Base-by-base conservation (phyloP, 1,140 invertebrate genomes). In the Pemphigus obesinymphae region DNA sequence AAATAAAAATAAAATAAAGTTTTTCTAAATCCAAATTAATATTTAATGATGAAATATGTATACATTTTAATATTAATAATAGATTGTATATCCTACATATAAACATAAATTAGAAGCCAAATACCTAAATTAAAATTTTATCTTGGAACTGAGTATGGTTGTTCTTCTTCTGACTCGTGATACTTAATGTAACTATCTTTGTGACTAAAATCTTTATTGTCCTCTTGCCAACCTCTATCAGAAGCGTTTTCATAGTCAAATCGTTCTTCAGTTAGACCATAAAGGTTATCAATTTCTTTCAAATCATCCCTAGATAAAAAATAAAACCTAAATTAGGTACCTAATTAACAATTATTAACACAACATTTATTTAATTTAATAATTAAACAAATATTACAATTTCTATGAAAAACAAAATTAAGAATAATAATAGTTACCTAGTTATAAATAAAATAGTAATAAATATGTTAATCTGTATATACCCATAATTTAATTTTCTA, bases 231-330 rank as follows among this genome's bases (percentile, higher is more conserved):
- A 48, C 95, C 94, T 88, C 94, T 89, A 2, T 91, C 88, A 23
- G 92, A 92, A 82, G 93, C 92, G 85, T 93, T 90, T 1, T 91
- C 88, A 85, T 96, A 96, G 85, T 94, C 89, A 86, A 95, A 96
- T 40, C 82, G 15, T 73, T 88, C 88, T 17, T 90, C 85, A 5
- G 89, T 88, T 87, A 92, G 90, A 66, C 94, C 94, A 88, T 91
- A 95, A 1, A 94, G 82, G 86, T 92, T 87, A 84, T 89, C 89
- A 63, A 89, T 87, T 85, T 89, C 89, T 61, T 93, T 91, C 66
- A 95, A 89, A 82, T 93, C 89, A 50, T 95, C 93, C 85, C 95
- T 87, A 84, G 43, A 85, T n/a, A n/a, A 84, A 81, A 83, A 53
- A 83, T 82, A 82, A 84, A n/a, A n/a, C n/a, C n/a, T n/a, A n/a